Conservation (phyloP, 2,888 invertebrate genomes). For the Blera fallax region DNA sequence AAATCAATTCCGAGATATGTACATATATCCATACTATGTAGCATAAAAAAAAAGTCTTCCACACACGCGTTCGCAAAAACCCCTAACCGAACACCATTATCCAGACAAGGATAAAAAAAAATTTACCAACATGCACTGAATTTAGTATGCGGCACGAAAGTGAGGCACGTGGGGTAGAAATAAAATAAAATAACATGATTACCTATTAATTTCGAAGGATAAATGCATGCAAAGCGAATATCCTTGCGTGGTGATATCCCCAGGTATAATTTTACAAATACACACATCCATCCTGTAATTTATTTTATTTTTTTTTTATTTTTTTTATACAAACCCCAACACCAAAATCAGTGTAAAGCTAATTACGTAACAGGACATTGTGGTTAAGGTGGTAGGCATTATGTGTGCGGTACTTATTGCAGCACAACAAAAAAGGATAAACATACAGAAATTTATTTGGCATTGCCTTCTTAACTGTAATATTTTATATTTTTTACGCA, state of each 20-base stretch:
- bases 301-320: slow-evolving; percentile 30
- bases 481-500: not conserved
- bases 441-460: slow-evolving; percentile 3
- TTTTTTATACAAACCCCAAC: not conserved
- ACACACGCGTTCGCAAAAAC: slow-evolving; percentile 33
- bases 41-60: slow-evolving; percentile 13
- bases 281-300: slow-evolving; percentile 19
- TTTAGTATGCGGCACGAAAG: slow-evolving; percentile 19
- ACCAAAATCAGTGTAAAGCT: slow-evolving; percentile 64
- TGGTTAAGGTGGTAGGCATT: slow-evolving; percentile 28
- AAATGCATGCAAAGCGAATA: slow-evolving; percentile 43
- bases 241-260: slow-evolving; percentile 14
- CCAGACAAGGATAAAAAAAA: slow-evolving; percentile 18
- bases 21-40: slow-evolving; percentile 23
- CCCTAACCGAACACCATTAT: slow-evolving; percentile 45
- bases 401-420: not conserved
- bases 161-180: slow-evolving; percentile 19
- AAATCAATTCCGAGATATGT: slow-evolving; percentile 49
- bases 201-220: slow-evolving; percentile 54
- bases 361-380: slow-evolving; percentile 56
- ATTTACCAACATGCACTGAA: slow-evolving; percentile 25
- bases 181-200: slow-evolving; percentile 63
- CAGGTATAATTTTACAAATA: slow-evolving; percentile 39
- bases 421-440: slow-evolving; percentile 20
- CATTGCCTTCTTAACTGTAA: not conserved